Conservation (phyloP, 2,113 vertebrate genomes). For the Himantopus leucocephalus region DNA sequence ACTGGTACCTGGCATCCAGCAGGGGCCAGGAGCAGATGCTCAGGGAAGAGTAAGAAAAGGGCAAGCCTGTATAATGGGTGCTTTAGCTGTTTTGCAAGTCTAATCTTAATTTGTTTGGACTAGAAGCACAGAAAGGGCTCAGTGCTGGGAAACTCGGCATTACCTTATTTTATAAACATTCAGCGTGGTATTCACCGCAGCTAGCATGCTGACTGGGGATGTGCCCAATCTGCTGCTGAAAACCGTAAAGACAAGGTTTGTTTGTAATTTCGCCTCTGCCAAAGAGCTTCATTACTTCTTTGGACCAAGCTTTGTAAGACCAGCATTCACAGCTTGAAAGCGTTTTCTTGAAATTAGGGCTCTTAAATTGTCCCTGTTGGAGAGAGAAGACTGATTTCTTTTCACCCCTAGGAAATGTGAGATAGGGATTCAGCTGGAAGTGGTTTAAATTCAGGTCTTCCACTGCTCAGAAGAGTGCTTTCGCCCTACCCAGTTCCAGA, state of each 20-base stretch:
- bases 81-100: conserved; percentile 23
- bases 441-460: neutral
- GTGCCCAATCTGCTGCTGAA: conserved; percentile 2
- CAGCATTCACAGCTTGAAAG: conserved; percentile 4
- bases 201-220: neutral
- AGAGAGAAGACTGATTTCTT: neutral
- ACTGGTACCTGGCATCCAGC: neutral
- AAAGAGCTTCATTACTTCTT: neutral
- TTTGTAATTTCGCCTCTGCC: neutral
- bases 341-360: neutral
- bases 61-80: neutral
- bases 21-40: neutral
- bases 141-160: neutral
- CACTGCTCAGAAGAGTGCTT: neutral
- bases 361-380: neutral
- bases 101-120: conserved; percentile 39
- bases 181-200: neutral
- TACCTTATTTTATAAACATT: conserved; percentile 34
- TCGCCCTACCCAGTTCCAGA: neutral
- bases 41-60: neutral
- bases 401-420: neutral
- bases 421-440: neutral
- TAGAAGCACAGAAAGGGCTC: neutral
- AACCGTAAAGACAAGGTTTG: conserved; percentile 5
- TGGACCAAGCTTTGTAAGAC: neutral